A percentile compares a stretch with the other conserved stretches of the same genome.
Conservation (phyloP, 2,113 vertebrate genomes). For the Dermatemys mawii region DNA sequence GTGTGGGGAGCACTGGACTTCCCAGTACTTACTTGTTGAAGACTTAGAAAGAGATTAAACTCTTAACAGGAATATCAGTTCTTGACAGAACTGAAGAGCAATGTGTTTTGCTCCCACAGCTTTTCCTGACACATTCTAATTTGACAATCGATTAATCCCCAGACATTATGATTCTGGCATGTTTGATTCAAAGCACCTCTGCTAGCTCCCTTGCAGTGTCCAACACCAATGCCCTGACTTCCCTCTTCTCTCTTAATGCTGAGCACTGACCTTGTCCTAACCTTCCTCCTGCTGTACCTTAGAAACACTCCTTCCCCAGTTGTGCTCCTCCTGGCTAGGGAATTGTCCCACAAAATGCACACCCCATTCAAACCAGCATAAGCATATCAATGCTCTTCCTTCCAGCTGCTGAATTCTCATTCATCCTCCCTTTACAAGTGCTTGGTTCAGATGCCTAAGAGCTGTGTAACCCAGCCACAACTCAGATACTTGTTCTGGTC, state of each 20-base stretch:
- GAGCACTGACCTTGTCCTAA: background rate
- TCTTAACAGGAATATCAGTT: background rate
- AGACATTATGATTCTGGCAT: rapidly evolving
- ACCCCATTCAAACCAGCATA: rapidly evolving
- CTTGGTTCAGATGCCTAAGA: background rate
- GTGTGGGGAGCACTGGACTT: rapidly evolving
- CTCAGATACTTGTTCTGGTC: background rate
- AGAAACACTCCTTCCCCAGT: background rate
- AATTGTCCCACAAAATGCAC: rapidly evolving
- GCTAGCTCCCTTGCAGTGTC: background rate
- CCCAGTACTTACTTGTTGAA: background rate
- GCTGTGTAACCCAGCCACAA: background rate
- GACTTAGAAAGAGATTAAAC: background rate
- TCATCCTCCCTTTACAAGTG: rapidly evolving
- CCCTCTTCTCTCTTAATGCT: background rate
- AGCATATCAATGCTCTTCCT: background rate
- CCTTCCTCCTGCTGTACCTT: background rate
- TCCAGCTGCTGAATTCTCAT: rapidly evolving
- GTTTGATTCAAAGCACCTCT: background rate
- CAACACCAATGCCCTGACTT: rapidly evolving
- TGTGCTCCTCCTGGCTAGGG: background rate
- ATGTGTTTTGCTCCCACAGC: rapidly evolving
- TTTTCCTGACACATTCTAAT: rapidly evolving
- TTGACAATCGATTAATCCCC: rapidly evolving
- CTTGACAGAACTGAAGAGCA: rapidly evolving